These are phyloP conservation scores for Dryocosmus kuriphilus DNA, from an alignment of 2,888 invertebrate genomes.

Conservation along the genomic window DNA sequence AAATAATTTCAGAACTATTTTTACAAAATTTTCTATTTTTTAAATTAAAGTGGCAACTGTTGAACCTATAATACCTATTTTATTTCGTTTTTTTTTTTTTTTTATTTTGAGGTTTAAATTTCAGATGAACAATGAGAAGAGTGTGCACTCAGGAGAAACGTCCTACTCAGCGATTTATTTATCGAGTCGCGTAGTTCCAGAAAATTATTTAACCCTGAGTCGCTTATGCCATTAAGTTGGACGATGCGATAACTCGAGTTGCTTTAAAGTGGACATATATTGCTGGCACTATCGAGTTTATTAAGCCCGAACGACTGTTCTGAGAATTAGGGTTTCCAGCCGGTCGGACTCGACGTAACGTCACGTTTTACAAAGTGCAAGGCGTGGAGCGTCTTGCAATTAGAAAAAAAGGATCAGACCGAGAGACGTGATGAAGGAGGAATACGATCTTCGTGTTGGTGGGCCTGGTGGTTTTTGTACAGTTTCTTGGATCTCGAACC, in stretches of 20 bases:
- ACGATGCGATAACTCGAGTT: constrained; percentile 11
- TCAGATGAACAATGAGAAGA: neutral
- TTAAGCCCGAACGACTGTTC: constrained; percentile 11
- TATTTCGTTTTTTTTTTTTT: no score
- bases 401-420: constrained; percentile 45
- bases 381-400: constrained; percentile 43
- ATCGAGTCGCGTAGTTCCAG: neutral
- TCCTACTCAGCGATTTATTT: constrained; percentile 5
- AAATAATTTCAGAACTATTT: no score
- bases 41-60: no score
- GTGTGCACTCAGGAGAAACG: neutral
- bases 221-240: neutral
- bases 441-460: constrained; percentile 54
- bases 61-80: no score
- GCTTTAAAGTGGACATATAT: neutral
- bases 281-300: constrained; percentile 10
- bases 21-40: no score
- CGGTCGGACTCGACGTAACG: constrained; percentile 29
- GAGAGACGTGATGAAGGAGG: constrained; percentile 42
- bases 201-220: neutral
- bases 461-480: constrained; percentile 69
- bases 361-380: constrained; percentile 44
- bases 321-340: neutral
- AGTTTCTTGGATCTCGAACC: constrained; percentile 67
- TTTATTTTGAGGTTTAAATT: neutral